Base-by-base conservation (phyloP, 2,113 vertebrate genomes). In the Cheirogaleus medius region DNA sequence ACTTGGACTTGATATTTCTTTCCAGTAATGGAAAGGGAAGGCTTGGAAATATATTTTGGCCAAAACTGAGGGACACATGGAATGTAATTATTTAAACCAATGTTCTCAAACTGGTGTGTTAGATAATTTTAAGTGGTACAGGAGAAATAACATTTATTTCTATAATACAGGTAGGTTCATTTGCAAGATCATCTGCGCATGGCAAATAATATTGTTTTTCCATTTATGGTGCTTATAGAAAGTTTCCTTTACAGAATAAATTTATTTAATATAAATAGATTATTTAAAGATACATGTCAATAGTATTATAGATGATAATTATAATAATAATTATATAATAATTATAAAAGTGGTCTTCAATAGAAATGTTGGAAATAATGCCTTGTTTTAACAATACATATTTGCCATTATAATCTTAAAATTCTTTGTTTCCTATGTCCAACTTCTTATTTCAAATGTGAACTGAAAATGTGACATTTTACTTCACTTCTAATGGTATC, bases 231-330 rank as follows among this genome's bases (percentile, higher is more conserved):
- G 25, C 86, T 8, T 44, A 92, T 37, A 76, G 63, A 71, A 95
- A 52, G 32, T 52, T 91, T 77, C 69, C 32, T 87, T 96, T 95
- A 71, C 80, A 49, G 68, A n/a, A 54, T 71, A 96, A 66, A 56
- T 4, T 37, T 87, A 84, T 39, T 64, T 81, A 92, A 63, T 74
- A 80, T 52, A 92, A 89, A 73, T 27, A 78, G 69, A 13, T 90
- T 96, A 63, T 83, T 92, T 94, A 90, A 90, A 78, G 34, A 37
- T 64, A 89, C 69, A 49, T 49, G 32, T 87, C 29, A 87, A 80
- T 49, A 58, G n/a, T 80, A 82, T 68, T 83, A 71, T 1, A 71
- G 49, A 29, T 47, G 32, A 80, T 37, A 54, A n/a, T n/a, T n/a
- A n/a, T n/a, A n/a, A n/a, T n/a, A n/a, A n/a, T n/a, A n/a, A n/a